Percentiles rank a stretch among this genome's conserved stretches.
These are phyloP conservation scores for Bombycilla garrulus DNA, from an alignment of 2,113 vertebrate species.

Conservation along the genomic window DNA sequence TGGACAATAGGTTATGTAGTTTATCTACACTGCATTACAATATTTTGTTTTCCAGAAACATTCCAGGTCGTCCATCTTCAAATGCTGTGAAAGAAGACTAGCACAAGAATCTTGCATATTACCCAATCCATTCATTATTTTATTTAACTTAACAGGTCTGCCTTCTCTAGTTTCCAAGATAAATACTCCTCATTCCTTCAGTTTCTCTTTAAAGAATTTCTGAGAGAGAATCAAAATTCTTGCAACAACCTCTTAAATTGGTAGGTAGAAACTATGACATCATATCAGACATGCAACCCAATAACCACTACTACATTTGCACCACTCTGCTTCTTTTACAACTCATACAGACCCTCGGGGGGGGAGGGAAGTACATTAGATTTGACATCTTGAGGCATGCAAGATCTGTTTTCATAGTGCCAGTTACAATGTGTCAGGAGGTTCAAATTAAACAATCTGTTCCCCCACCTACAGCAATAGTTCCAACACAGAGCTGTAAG, in stretches of 20 bases:
- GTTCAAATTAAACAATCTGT: neutral
- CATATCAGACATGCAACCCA: neutral
- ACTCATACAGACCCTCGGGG: neutral
- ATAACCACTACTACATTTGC: neutral
- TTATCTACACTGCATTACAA: neutral
- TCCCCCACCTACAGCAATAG: neutral
- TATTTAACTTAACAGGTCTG: neutral
- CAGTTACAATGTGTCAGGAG: neutral
- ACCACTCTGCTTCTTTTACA: neutral
- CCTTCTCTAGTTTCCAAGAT: neutral
- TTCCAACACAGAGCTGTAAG: neutral
- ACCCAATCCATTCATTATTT: neutral
- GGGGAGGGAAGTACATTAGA: neutral
- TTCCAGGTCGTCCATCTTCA: neutral
- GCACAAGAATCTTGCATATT: neutral
- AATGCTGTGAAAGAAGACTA: neutral
- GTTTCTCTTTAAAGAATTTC: neutral
- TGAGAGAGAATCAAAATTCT: neutral
- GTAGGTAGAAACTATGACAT: neutral
- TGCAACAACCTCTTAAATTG: neutral
- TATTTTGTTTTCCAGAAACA: neutral
- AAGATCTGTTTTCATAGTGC: neutral
- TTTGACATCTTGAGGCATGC: neutral
- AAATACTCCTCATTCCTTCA: neutral
- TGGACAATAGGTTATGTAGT: neutral